phyloP scores from a whole-genome alignment of 2,888 invertebrate species.

The Spatulosminthurus flaviceps region DNA sequence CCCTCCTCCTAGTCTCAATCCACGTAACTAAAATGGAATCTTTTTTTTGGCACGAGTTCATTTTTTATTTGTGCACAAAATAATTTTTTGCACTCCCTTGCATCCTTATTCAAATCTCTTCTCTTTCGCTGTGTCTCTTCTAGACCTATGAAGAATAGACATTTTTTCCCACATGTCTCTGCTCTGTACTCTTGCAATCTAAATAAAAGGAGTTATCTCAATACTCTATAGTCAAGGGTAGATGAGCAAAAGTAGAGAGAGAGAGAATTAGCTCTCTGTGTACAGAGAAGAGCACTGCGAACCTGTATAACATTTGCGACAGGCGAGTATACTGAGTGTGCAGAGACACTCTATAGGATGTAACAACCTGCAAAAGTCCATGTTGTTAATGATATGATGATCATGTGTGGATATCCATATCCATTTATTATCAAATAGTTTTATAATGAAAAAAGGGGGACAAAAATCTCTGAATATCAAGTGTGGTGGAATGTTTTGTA shows the following conservation, averaged over 20 bases:
- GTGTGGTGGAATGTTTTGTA: neutral
- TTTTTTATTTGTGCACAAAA: constrained; percentile 32
- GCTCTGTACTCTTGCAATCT: too few species aligned
- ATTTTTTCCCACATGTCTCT: too few species aligned
- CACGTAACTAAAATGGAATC: constrained; percentile 14
- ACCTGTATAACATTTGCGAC: too few species aligned
- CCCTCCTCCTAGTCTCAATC: constrained; percentile 12
- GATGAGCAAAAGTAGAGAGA: too few species aligned
- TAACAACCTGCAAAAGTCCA: constrained; percentile 2
- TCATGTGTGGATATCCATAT: constrained; percentile 10
- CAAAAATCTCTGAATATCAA: constrained; percentile 5
- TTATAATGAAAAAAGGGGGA: neutral
- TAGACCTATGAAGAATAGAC: neutral
- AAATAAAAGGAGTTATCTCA: too few species aligned
- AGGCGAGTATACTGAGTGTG: too few species aligned
- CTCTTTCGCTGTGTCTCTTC: neutral
- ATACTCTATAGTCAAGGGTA: too few species aligned
- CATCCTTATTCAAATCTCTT: too few species aligned
- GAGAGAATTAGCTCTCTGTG: too few species aligned
- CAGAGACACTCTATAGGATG: neutral
- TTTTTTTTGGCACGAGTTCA: constrained; percentile 35
- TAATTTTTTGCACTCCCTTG: constrained; percentile 17
- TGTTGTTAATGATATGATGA: constrained; percentile 8
- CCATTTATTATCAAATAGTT: constrained; percentile 18
- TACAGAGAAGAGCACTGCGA: too few species aligned